These are phyloP conservation scores for Ornithorhynchus anatinus DNA, from an alignment of 2,113 vertebrate species.

Conservation along the genomic window DNA sequence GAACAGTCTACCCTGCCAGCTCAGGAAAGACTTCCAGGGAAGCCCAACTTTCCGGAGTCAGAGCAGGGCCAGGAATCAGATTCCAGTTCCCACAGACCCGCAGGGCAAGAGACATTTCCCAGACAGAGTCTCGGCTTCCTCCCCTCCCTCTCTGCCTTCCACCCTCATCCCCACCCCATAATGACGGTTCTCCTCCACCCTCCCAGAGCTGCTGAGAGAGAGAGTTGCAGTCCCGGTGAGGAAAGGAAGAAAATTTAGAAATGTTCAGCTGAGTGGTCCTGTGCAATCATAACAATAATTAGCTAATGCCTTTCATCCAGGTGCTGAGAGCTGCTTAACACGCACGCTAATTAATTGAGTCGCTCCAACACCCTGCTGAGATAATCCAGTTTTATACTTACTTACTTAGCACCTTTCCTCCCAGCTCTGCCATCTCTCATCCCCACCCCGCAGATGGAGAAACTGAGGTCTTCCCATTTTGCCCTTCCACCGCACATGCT, in stretches of 20 bases:
- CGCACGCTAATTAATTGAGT: constrained; percentile 9
- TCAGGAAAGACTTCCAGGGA: background rate
- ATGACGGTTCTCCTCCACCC: too few species aligned
- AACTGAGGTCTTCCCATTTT: background rate
- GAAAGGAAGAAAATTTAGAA: too few species aligned
- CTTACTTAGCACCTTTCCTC: background rate
- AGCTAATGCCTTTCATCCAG: background rate
- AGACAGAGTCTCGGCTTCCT: background rate
- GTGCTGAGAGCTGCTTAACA: constrained; percentile 3
- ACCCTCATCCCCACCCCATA: too few species aligned
- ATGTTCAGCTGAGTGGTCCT: background rate
- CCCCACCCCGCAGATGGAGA: background rate
- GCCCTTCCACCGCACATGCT: too few species aligned
- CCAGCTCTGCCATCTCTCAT: background rate
- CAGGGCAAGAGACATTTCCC: background rate
- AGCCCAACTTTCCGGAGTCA: background rate
- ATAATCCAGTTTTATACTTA: background rate
- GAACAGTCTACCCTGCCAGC: too few species aligned
- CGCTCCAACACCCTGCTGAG: background rate
- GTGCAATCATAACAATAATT: constrained; percentile 24
- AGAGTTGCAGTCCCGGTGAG: background rate
- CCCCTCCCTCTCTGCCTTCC: background rate
- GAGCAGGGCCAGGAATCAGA: too few species aligned
- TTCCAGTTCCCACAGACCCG: too few species aligned
- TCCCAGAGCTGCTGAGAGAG: background rate